These are phyloP conservation scores for Tricholauxania praeusta DNA, from an alignment of 2,888 invertebrate genomes.

Conservation along the genomic window DNA sequence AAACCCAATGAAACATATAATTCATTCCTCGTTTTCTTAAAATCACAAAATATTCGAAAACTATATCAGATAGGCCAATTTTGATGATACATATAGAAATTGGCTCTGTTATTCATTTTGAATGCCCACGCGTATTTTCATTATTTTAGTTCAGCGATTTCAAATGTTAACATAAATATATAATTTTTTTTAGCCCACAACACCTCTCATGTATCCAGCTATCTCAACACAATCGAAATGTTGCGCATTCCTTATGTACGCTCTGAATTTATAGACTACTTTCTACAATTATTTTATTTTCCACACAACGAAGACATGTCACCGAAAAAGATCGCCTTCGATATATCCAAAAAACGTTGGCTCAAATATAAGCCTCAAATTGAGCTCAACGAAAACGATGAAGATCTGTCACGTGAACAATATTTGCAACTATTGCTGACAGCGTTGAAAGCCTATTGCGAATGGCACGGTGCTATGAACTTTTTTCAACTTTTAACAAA, in stretches of 20 bases:
- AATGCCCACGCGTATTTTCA: no score
- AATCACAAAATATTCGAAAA: no score
- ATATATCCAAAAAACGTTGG: conserved; percentile 60
- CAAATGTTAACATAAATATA: neutral
- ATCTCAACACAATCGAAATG: conserved; percentile 54
- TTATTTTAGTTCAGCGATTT: no score
- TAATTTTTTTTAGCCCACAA: conserved; percentile 43
- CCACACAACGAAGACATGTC: conserved; percentile 51
- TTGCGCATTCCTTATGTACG: conserved; percentile 60
- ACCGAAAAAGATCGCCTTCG: conserved; percentile 57
- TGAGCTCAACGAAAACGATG: conserved; percentile 43
- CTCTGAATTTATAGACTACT: conserved; percentile 59
- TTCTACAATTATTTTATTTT: conserved; percentile 58
- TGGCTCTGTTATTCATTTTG: no score
- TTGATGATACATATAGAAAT: no score
- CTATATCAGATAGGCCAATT: no score
- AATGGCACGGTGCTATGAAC: conserved; percentile 54
- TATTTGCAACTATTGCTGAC: conserved; percentile 58
- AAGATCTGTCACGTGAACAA: conserved; percentile 55
- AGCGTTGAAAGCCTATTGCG: conserved; percentile 58
- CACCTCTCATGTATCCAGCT: conserved; percentile 52
- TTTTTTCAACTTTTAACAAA: conserved; percentile 54
- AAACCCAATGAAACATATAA: no score
- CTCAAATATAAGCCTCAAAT: conserved; percentile 53
- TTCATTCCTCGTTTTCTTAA: no score